A percentile compares a stretch with the other conserved stretches of the same genome.
Conservation (phyloP, 1,140 invertebrate genomes). For the Antheraea mylitta region DNA sequence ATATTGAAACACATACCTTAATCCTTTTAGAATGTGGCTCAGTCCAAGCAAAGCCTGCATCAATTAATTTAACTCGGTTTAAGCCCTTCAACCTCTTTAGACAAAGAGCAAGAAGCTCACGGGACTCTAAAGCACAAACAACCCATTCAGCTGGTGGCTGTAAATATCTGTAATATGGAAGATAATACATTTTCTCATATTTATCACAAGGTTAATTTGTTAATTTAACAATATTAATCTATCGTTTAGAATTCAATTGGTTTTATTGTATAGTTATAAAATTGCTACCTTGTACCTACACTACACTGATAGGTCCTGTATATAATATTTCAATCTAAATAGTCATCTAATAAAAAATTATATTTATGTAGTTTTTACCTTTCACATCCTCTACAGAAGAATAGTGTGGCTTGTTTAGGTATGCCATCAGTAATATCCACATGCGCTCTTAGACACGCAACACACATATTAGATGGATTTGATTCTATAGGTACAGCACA, state of each 20-base stretch:
- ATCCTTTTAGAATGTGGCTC: conserved; percentile 99
- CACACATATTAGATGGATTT: conserved; percentile 99
- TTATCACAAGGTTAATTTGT: background rate
- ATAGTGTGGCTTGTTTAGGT: conserved; percentile 94
- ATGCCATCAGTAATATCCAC: conserved; percentile 98
- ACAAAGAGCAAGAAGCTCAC: conserved; percentile 95
- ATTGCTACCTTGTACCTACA: no score
- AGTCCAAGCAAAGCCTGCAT: conserved; percentile 99
- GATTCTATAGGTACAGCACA: conserved; percentile 92
- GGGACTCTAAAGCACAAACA: conserved; percentile 92
- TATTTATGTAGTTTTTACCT: conserved; percentile 75
- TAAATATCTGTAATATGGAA: conserved; percentile 85
- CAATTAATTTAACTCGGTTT: conserved; percentile 93
- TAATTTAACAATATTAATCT: background rate
- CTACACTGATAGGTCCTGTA: no score
- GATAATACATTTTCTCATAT: background rate
- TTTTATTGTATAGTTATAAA: no score
- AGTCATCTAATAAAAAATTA: no score
- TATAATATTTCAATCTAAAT: no score
- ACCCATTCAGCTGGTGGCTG: conserved; percentile 97
- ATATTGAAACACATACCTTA: conserved; percentile 82
- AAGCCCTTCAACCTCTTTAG: conserved; percentile 96
- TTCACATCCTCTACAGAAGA: conserved; percentile 96
- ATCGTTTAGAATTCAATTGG: no score
- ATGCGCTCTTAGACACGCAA: conserved; percentile 92